Conservation (phyloP, 92 coral and sea anemone species). For the Micromussa lordhowensis region DNA sequence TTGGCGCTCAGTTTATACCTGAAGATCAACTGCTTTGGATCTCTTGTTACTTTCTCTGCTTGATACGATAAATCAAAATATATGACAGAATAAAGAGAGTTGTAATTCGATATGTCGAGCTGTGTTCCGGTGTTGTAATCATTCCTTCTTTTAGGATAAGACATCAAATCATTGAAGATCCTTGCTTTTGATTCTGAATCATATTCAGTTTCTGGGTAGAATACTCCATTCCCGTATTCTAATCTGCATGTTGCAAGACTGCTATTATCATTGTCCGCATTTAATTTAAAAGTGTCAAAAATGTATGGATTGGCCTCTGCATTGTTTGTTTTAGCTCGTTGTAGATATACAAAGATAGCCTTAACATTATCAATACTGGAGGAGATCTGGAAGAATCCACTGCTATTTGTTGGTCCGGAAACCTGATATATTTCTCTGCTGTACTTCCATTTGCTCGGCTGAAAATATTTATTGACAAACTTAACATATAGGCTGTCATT, state of each 20-base stretch:
- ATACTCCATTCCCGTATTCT: neutral
- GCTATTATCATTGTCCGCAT: too few species aligned
- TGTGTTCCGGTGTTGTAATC: too few species aligned
- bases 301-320: neutral
- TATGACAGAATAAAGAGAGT: neutral
- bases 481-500: neutral
- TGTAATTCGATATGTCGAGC: too few species aligned
- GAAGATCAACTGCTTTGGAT: too few species aligned
- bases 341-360: neutral
- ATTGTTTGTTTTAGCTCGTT: neutral
- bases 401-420: neutral
- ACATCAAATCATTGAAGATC: too few species aligned
- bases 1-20: too few species aligned
- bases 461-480: neutral
- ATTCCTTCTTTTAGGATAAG: neutral
- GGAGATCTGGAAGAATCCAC: too few species aligned
- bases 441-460: constrained; percentile 31
- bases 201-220: constrained; percentile 15
- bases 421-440: constrained; percentile 9
- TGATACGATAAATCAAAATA: constrained; percentile 24
- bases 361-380: too few species aligned
- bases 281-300: neutral
- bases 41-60: neutral
- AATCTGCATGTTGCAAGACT: neutral
- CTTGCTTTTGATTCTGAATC: too few species aligned